A percentile compares a stretch with the other conserved stretches of the same genome.
Evolutionary conservation across 2,888 invertebrate genomes (phyloP).

Genomic region (Thyatira batis): DNA sequence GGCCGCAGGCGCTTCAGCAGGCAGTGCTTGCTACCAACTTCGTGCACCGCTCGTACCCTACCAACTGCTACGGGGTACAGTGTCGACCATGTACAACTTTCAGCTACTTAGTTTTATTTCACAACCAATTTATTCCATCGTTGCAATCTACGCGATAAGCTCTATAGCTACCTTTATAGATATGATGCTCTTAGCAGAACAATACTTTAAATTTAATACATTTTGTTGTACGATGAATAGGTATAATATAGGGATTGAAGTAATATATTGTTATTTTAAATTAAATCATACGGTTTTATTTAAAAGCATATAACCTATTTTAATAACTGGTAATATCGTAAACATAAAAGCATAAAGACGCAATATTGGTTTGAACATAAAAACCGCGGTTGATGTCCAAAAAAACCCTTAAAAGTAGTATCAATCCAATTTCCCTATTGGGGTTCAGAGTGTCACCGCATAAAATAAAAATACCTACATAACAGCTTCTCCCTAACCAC

Average conservation of each 20-base stretch:
- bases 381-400: conserved; percentile 71
- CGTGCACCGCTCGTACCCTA: conserved; percentile 20
- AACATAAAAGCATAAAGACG: conserved; percentile 64
- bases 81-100: conserved; percentile 52
- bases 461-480: conserved; percentile 78
- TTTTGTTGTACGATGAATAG: too few species aligned
- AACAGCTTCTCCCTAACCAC: conserved; percentile 58
- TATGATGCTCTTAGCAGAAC: too few species aligned
- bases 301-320: conserved; percentile 14
- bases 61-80: conserved; percentile 37
- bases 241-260: too few species aligned
- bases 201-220: too few species aligned
- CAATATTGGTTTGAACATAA: conserved; percentile 72
- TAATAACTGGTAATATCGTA: conserved; percentile 58
- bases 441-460: conserved; percentile 72
- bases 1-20: conserved; percentile 37
- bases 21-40: conserved; percentile 32
- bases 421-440: conserved; percentile 80
- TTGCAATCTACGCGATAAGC: conserved; percentile 51
- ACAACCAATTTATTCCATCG: conserved; percentile 59
- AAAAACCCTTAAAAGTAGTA: conserved; percentile 78
- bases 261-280: background rate
- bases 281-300: background rate
- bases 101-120: conserved; percentile 66
- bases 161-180: too few species aligned